Percentiles rank a stretch among this genome's conserved stretches.
phyloP scores from a whole-genome alignment of 2,888 invertebrate genomes.

The Yponomeuta evonymella region DNA sequence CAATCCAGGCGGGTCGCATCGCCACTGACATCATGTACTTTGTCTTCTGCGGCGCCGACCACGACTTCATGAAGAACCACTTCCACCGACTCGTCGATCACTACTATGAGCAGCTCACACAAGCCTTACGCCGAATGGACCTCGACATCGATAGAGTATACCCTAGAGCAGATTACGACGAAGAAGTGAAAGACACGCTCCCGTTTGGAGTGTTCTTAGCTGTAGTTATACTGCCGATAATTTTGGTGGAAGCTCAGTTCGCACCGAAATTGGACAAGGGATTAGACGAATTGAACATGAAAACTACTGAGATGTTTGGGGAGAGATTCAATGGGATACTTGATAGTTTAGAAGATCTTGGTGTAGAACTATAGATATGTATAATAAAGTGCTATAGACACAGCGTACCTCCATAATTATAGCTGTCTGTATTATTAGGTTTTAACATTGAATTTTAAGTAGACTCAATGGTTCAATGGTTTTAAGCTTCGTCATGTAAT shows the following conservation, averaged over 20 bases:
- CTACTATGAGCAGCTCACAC: constrained; percentile 35
- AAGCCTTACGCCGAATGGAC: constrained; percentile 32
- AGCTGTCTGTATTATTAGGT: too few species aligned
- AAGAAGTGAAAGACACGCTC: constrained; percentile 40
- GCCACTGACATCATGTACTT: constrained; percentile 50
- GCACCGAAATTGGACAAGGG: constrained; percentile 32
- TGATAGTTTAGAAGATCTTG: constrained; percentile 40
- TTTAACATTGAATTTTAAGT: too few species aligned
- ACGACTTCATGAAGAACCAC: constrained; percentile 39
- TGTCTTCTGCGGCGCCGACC: constrained; percentile 48
- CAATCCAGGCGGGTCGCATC: constrained; percentile 40
- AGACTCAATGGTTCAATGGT: too few species aligned
- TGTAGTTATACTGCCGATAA: constrained; percentile 36
- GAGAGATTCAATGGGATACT: constrained; percentile 44
- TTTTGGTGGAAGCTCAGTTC: constrained; percentile 35
- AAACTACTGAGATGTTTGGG: constrained; percentile 33
- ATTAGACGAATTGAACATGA: constrained; percentile 28
- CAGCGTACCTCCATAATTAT: too few species aligned
- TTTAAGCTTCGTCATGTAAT: too few species aligned
- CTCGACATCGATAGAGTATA: constrained; percentile 38
- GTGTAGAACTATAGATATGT: constrained; percentile 21
- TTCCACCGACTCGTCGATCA: constrained; percentile 31
- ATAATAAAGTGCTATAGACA: not conserved
- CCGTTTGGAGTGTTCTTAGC: constrained; percentile 37
- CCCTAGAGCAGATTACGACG: constrained; percentile 39